Evolutionary conservation across 2,888 invertebrate genomes (phyloP).

Genomic region (Quadroppia sp.): DNA sequence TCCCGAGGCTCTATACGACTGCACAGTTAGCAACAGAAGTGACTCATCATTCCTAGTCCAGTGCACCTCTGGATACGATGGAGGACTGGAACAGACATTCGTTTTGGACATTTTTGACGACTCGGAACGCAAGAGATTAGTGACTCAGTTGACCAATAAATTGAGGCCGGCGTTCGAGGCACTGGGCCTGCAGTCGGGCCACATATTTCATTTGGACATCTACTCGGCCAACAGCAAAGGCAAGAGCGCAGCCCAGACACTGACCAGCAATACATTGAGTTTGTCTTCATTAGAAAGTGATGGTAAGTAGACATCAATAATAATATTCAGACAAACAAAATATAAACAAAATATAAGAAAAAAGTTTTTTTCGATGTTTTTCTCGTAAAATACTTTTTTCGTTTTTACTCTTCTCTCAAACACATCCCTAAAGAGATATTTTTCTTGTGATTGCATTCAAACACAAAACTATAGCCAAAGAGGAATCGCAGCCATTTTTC

Average conservation of each 20-base stretch:
- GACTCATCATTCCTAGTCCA: slow-evolving; percentile 17
- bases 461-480: not conserved
- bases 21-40: slow-evolving; percentile 7
- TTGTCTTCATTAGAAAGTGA: slow-evolving; percentile 21
- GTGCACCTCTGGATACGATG: slow-evolving; percentile 16
- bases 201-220: slow-evolving; percentile 26
- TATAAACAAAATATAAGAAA: not conserved
- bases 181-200: not conserved
- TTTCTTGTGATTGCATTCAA: not conserved
- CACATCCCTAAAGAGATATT: slow-evolving; percentile 24
- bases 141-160: slow-evolving; percentile 31
- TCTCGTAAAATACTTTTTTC: no score
- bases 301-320: slow-evolving; percentile 18
- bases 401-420: not conserved
- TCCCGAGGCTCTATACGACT: slow-evolving; percentile 3
- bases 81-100: slow-evolving; percentile 24
- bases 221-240: slow-evolving; percentile 12
- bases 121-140: slow-evolving; percentile 30
- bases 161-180: slow-evolving; percentile 1
- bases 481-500: slow-evolving; percentile 9
- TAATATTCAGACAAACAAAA: slow-evolving; percentile 2
- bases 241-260: not conserved
- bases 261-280: slow-evolving; percentile 12
- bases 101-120: slow-evolving; percentile 23
- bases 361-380: no score